Evolutionary conservation across 1,140 invertebrate species (phyloP).

Genomic region (Chymomyza costata): DNA sequence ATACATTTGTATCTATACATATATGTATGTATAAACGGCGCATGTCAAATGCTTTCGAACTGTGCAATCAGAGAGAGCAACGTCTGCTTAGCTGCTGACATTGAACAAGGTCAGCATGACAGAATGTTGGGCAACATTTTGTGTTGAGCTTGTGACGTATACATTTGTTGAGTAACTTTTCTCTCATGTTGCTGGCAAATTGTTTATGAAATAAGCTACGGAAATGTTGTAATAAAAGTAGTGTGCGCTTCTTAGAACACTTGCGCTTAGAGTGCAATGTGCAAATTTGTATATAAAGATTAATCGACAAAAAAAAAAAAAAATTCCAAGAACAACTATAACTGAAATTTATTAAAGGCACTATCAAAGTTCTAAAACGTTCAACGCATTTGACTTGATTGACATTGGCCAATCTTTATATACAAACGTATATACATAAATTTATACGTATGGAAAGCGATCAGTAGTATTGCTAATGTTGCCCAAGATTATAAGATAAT

Average conservation of each 20-base stretch:
- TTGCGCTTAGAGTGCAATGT: too few relatives aligned
- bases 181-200: constrained; percentile 51
- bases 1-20: background rate
- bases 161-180: constrained; percentile 12
- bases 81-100: constrained; percentile 49
- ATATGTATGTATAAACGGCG: constrained; percentile 19
- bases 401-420: too few relatives aligned
- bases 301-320: too few relatives aligned
- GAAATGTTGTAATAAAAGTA: too few relatives aligned
- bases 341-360: too few relatives aligned
- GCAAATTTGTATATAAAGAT: too few relatives aligned
- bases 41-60: constrained; percentile 32
- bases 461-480: constrained; percentile 6
- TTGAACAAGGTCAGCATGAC: constrained; percentile 58
- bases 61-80: too few relatives aligned
- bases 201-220: constrained; percentile 57
- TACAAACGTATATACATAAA: background rate
- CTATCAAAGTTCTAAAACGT: too few relatives aligned
- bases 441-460: constrained; percentile 6
- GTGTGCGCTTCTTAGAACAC: too few relatives aligned
- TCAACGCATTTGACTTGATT: too few relatives aligned
- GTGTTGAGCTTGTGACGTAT: background rate
- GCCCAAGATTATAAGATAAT: background rate
- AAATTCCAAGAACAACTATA: too few relatives aligned
- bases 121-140: constrained; percentile 39